These are phyloP conservation scores for Zelleria hepariella DNA, from an alignment of 2,888 invertebrate species.

Conservation along the genomic window DNA sequence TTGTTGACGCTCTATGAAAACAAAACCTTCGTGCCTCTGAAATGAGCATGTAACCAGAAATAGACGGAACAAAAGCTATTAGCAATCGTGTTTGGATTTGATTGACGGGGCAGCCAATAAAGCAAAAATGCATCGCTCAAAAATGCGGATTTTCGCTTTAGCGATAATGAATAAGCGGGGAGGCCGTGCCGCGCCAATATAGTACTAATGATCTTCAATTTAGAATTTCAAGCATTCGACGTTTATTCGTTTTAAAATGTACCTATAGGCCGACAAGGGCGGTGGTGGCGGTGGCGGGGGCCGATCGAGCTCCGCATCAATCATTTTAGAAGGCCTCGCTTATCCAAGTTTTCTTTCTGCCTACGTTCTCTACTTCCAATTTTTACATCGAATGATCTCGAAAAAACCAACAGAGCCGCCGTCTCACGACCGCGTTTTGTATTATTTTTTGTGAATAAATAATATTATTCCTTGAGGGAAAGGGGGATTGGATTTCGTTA, in stretches of 20 bases:
- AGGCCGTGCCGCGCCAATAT: constrained; percentile 38
- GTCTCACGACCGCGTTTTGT: constrained; percentile 58
- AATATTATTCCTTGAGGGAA: constrained; percentile 69
- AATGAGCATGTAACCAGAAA: not conserved
- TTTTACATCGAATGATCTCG: constrained; percentile 69
- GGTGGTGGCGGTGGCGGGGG: not conserved
- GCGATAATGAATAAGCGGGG: constrained; percentile 50
- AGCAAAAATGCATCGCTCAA: constrained; percentile 25
- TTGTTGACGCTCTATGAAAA: constrained; percentile 18
- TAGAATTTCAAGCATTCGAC: constrained; percentile 59
- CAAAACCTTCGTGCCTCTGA: not conserved
- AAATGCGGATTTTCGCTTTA: constrained; percentile 39
- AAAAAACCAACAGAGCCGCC: constrained; percentile 65
- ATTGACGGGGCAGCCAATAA: constrained; percentile 39
- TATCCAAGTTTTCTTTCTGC: constrained; percentile 68
- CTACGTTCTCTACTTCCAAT: constrained; percentile 53
- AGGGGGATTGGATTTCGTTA: constrained; percentile 73
- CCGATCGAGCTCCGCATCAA: constrained; percentile 46
- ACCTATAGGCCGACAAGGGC: constrained; percentile 18
- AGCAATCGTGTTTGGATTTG: constrained; percentile 16
- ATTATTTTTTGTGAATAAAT: constrained; percentile 72
- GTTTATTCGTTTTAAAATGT: constrained; percentile 68
- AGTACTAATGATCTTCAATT: constrained; percentile 67
- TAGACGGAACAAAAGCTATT: constrained; percentile 25
- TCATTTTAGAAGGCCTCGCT: constrained; percentile 73